Conservation (phyloP, 1,140 invertebrate species). For the Trichomalopsis sarcophagae region DNA sequence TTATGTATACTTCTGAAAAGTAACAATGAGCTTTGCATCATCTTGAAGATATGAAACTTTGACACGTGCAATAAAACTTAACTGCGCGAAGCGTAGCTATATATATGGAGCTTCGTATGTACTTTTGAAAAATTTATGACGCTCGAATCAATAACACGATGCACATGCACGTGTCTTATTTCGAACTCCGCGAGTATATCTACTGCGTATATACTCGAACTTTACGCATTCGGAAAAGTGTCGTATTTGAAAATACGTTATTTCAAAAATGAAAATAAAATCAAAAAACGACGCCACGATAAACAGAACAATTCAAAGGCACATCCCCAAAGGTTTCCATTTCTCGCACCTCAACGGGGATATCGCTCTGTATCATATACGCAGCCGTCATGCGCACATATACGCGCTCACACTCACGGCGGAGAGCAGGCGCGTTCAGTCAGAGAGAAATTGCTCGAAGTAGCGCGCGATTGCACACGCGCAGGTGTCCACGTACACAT, state of each 20-base stretch:
- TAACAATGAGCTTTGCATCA: background rate
- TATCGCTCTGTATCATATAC: too few relatives aligned
- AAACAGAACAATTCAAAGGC: too few relatives aligned
- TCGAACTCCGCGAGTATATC: too few relatives aligned
- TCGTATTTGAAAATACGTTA: too few relatives aligned
- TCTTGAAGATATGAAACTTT: background rate
- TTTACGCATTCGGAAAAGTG: too few relatives aligned
- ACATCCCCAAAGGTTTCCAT: too few relatives aligned
- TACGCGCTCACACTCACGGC: background rate
- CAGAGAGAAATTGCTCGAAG: conserved; percentile 8
- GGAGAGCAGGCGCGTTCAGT: background rate
- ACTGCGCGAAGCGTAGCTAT: too few relatives aligned
- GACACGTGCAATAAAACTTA: background rate
- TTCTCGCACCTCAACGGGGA: background rate
- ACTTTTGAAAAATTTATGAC: background rate
- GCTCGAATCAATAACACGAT: background rate
- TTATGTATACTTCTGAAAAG: background rate
- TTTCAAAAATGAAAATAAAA: too few relatives aligned
- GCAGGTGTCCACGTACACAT: background rate
- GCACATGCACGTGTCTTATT: background rate
- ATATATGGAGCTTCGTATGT: background rate
- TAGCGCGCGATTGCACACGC: conserved; percentile 11
- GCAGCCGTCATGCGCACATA: too few relatives aligned
- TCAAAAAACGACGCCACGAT: too few relatives aligned
- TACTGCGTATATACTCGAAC: too few relatives aligned